Percentiles rank a stretch among this genome's conserved stretches.
Evolutionary conservation across 2,797 vertebrate genomes (phyloP).

Genomic region (Hydrophis major): DNA sequence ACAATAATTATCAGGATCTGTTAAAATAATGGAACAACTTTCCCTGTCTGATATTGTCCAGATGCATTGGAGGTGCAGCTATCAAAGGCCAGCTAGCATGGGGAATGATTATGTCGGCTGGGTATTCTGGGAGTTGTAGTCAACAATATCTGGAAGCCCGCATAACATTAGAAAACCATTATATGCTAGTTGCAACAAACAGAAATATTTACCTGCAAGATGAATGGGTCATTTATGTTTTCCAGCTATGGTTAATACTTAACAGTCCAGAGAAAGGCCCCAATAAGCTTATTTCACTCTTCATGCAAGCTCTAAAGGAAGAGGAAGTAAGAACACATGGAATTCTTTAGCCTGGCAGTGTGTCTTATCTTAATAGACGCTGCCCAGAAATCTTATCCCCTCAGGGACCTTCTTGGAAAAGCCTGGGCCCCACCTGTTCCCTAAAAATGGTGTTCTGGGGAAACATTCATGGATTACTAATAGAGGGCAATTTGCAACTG

Average conservation of each 20-base stretch:
- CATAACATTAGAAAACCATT: neutral
- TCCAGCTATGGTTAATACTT: accelerated
- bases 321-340: slow-evolving; percentile 43
- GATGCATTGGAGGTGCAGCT: neutral
- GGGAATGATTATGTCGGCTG: neutral
- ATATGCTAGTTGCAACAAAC: neutral
- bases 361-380: slow-evolving; percentile 41
- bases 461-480: neutral
- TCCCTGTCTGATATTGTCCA: neutral
- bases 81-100: neutral
- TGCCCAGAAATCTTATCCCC: slow-evolving; percentile 46
- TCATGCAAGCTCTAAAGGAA: slow-evolving; percentile 23
- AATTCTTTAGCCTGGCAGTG: slow-evolving; percentile 45
- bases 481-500: neutral
- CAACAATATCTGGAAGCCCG: neutral
- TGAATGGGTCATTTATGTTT: neutral
- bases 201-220: slow-evolving; percentile 28
- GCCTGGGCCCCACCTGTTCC: slow-evolving; percentile 35
- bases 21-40: slow-evolving; percentile 4
- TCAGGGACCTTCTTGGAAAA: slow-evolving; percentile 17
- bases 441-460: slow-evolving; percentile 31
- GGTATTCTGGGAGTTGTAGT: neutral
- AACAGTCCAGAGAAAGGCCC: slow-evolving; percentile 7
- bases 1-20: slow-evolving; percentile 19
- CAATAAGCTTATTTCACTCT: slow-evolving; percentile 38